These are phyloP conservation scores for Psilopsiagon aymara DNA, from an alignment of 2,113 vertebrate species.

Conservation along the genomic window DNA sequence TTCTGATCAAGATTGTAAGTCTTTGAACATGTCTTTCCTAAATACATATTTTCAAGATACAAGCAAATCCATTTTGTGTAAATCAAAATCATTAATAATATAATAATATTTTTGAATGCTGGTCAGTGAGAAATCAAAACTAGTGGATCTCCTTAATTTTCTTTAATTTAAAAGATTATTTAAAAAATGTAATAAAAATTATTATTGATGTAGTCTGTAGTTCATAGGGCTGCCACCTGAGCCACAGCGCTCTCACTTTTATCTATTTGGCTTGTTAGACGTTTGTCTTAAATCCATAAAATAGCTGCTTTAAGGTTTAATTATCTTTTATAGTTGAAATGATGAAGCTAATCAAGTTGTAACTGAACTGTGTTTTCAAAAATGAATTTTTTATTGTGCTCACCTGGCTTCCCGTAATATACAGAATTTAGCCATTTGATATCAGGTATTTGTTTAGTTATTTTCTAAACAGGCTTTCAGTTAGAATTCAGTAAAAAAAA, in stretches of 20 bases:
- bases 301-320: not conserved
- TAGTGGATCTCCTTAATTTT: not conserved
- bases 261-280: not conserved
- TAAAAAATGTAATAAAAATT: not conserved
- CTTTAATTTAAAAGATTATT: not conserved
- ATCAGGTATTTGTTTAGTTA: not conserved
- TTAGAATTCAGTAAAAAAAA: not conserved
- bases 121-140: slow-evolving; percentile 37
- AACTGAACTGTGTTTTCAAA: not conserved
- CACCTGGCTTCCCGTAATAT: not conserved
- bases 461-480: not conserved
- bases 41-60: not conserved
- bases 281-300: not conserved
- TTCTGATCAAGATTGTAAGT: slow-evolving; percentile 64
- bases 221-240: not conserved
- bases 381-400: not conserved
- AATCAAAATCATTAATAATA: not conserved
- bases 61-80: not conserved
- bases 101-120: slow-evolving; percentile 12
- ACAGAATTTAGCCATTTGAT: not conserved
- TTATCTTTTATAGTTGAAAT: not conserved
- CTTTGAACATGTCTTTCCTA: slow-evolving; percentile 19
- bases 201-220: not conserved
- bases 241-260: not conserved
- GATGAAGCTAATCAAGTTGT: not conserved